Evolutionary conservation across 2,888 invertebrate species (phyloP), one percentile per base, ranked within the genome.

Genomic region (Nysson spinosus): DNA sequence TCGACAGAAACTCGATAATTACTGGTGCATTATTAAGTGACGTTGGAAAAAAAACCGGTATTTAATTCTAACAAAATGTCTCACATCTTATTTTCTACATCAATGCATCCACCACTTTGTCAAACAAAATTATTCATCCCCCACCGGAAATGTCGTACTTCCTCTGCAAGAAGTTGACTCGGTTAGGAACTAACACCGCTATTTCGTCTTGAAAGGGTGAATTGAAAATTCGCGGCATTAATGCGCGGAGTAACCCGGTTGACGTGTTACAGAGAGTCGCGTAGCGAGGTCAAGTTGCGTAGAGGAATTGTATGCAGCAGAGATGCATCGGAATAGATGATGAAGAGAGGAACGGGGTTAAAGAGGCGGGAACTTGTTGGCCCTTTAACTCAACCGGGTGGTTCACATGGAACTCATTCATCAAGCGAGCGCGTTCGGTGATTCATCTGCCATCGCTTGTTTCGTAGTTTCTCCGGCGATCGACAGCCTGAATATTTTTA

Each of bases 331-430:
- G 20, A 28, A n/a, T n/a, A 12, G 32, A 11, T n/a, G n/a, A n/a
- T 3, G 37, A 43, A 6, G 37, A 43, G 11, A 12, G 20, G 14
- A 4, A 9, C 5, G 30, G 11, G 32, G 26, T 24, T n/a, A 37
- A 34, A 34, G 16, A 35, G 19, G 26, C 11, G 11, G 32, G 57
- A 35, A 40, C 43, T n/a, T n/a, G n/a, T n/a, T n/a, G n/a, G n/a
- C n/a, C n/a, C n/a, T n/a, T n/a, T n/a, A 44, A 30, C 11, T 34
- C 44, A 37, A 19, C 39, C 49, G 20, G 50, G 19, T 19, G 49
- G 63, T 57, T 34, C 39, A 57, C 52, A 49, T n/a, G 22, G 43
- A 32, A 22, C 64, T 64, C 67, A 67, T 67, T 67, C 67, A 64
- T 67, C 64, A 58, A 50, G 14, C 49, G 49, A 52, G 52, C 35